Evolutionary conservation across 2,797 vertebrate genomes (phyloP).

Genomic region (Hypotaenidia okinawae): DNA sequence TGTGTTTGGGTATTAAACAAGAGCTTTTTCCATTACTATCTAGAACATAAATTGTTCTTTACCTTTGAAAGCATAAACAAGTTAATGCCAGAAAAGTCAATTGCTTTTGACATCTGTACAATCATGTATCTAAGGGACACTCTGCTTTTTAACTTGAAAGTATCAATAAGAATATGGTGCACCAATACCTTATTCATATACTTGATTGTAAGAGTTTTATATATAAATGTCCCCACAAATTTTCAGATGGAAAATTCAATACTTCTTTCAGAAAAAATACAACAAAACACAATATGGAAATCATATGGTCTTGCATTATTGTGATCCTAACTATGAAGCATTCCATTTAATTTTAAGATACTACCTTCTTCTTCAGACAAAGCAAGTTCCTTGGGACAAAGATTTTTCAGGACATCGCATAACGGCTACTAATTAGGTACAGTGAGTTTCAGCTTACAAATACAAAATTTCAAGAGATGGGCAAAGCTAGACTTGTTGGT

Average conservation of each 20-base stretch:
- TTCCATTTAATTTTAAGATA: neutral
- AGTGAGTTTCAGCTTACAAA: neutral
- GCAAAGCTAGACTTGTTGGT: neutral
- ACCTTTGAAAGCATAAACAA: neutral
- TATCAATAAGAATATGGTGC: neutral
- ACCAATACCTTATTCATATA: neutral
- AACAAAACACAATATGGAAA: neutral
- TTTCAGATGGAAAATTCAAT: neutral
- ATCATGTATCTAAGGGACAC: neutral
- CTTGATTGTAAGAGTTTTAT: neutral
- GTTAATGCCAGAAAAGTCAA: neutral
- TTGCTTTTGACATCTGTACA: neutral
- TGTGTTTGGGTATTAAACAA: neutral
- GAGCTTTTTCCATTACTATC: neutral
- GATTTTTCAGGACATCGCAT: neutral
- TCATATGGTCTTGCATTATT: neutral
- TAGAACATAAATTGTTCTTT: neutral
- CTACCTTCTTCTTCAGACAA: neutral
- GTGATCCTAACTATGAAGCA: neutral
- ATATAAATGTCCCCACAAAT: neutral
- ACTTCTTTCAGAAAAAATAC: neutral
- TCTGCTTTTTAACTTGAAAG: neutral
- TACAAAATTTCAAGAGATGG: neutral
- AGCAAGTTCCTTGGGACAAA: neutral
- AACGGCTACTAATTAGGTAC: neutral